Base-by-base conservation (phyloP, 2,797 vertebrate species). In the Cryptoblepharus egeriae region DNA sequence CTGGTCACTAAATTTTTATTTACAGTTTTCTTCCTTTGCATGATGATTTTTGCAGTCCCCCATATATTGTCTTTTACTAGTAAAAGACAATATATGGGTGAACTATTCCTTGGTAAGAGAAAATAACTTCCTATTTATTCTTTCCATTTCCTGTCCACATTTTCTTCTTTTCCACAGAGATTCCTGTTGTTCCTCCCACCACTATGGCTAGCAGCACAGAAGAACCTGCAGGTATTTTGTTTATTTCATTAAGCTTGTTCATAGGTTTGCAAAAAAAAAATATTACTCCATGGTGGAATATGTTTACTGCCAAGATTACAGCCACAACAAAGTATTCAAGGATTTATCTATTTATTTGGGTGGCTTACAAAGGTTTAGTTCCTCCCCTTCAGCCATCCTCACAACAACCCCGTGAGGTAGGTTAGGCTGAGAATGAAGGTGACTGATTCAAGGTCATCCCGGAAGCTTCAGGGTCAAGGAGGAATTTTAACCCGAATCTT, bases 201-300 rank as follows among this genome's bases (percentile, higher is more conserved):
- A 98, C 98, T 0, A 93, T 97, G 0, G 94, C 97, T 89, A 98
- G 97, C 96, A 97, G 97, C 80, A 96, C 97, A 0, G 98, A 99
- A 88, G 97, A 98, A 82, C 97, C 97, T 0, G 96, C 97, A 96
- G 98, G 98, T 99, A 96, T 77, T 95, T 61, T 1, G 9, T 24
- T 72, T 8, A 45, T 45, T 24, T 49, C 15, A 15, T 52, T 3
- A 75, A 60, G 81, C 11, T 64, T 20, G 0, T 45, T 72, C 70
- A 61, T 24, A 1, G 42, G 10, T 42, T 64, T 35, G 49, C 35
- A 20, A 1, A 20, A 9, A 15, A n/a, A 0, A 63, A 18, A 1
- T 4, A 20, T 55, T 2, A n/a, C 24, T 0, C n/a, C 30, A 20
- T 52, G 35, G 10, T 20, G 28, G 20, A 26, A n/a, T 37, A 60